phyloP scores from a whole-genome alignment of 2,113 vertebrate genomes.

The Genyomyrus donnyi region DNA sequence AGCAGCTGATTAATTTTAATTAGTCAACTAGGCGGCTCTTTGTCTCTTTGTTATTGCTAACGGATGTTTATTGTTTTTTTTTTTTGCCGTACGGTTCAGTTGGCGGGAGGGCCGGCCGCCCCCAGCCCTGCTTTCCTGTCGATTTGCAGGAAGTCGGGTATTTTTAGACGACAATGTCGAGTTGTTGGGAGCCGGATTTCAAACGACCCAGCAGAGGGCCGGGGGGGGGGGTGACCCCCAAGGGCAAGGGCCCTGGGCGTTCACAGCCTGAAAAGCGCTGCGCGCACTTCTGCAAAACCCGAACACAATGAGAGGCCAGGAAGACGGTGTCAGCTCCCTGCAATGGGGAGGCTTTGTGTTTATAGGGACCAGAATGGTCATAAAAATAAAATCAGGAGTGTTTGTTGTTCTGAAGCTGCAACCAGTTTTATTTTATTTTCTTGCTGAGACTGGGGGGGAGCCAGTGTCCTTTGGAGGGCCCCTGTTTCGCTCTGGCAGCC shows the following conservation, averaged over 20 bases:
- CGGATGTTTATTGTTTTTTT: constrained; percentile 13
- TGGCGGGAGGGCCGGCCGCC: not conserved
- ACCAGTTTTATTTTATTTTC: not conserved
- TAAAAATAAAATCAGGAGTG: constrained; percentile 1
- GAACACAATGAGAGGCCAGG: constrained; percentile 13
- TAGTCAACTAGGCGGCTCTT: constrained; percentile 24
- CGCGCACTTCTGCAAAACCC: not conserved
- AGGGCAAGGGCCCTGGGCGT: constrained; percentile 14
- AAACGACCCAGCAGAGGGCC: not conserved
- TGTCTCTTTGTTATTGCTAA: constrained; percentile 23
- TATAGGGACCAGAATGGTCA: constrained; percentile 11
- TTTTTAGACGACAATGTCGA: constrained; percentile 33
- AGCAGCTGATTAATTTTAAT: constrained; percentile 34
- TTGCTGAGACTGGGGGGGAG: not conserved
- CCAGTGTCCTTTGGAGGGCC: not conserved
- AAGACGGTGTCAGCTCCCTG: not conserved
- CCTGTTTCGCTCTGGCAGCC: not conserved
- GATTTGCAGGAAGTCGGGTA: constrained; percentile 1
- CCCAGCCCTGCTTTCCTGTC: not conserved
- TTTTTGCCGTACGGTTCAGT: not conserved
- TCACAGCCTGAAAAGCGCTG: constrained; percentile 22
- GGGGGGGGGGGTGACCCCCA: constrained; percentile 12
- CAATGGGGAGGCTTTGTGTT: not conserved
- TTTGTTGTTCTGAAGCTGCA: not conserved
- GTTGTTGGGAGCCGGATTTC: not conserved